These are phyloP conservation scores for Platalea minor DNA, from an alignment of 2,797 vertebrate species.

Conservation along the genomic window DNA sequence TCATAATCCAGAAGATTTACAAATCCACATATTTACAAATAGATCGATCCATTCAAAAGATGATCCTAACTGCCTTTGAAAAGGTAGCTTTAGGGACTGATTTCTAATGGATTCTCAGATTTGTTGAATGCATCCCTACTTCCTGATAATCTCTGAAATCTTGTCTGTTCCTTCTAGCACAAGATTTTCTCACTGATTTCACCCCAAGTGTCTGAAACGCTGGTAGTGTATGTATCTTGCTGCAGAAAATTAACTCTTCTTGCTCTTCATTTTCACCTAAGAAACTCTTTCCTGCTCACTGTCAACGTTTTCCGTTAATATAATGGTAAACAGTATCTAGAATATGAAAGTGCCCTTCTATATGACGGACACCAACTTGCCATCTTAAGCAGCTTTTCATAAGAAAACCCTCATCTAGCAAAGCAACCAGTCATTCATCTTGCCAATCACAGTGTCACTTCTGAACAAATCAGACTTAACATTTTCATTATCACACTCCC, in stretches of 20 bases:
- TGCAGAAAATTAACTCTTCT: not conserved
- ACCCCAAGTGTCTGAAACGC: not conserved
- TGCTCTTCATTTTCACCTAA: not conserved
- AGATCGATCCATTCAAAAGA: not conserved
- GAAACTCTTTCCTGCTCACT: not conserved
- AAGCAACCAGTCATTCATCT: slow-evolving; percentile 15
- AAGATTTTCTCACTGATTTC: not conserved
- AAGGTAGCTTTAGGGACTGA: not conserved
- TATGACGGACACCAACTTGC: not conserved
- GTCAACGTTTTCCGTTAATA: not conserved
- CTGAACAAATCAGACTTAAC: slow-evolving; percentile 34
- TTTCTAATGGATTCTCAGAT: not conserved
- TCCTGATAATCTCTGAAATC: not conserved
- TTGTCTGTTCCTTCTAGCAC: not conserved
- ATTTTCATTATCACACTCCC: slow-evolving; percentile 22
- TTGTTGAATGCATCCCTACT: not conserved
- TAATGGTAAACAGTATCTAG: not conserved
- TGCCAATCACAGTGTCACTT: slow-evolving; percentile 31
- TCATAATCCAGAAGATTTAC: not conserved
- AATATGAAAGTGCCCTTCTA: not conserved
- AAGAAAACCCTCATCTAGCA: not conserved
- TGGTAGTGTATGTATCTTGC: not conserved
- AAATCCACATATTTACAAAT: not conserved
- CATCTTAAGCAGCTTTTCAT: not conserved
- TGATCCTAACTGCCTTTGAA: not conserved